Conservation (phyloP, 2,888 invertebrate species). For the Antheraea assamensis region DNA sequence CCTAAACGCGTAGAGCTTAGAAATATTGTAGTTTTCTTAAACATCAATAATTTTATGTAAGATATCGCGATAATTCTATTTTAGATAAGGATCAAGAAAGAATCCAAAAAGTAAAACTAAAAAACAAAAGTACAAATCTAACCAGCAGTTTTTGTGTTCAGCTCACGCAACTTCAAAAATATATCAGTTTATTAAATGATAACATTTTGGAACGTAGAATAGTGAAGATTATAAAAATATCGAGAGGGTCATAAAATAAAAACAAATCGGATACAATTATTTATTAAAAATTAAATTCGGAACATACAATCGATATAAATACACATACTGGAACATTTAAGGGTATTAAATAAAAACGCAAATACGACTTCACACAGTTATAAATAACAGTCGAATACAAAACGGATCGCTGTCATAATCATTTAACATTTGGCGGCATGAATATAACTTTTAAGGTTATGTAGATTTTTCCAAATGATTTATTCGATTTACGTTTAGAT, state of each 20-base stretch:
- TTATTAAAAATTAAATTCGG: slow-evolving; percentile 66
- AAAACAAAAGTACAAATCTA: too few species aligned
- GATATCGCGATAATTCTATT: too few species aligned
- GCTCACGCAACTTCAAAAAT: too few species aligned
- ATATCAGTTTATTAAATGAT: too few species aligned
- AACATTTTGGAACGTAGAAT: too few species aligned
- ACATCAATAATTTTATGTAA: too few species aligned
- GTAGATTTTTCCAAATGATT: neutral
- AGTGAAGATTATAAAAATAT: neutral
- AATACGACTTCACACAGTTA: slow-evolving; percentile 24
- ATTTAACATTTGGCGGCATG: neutral
- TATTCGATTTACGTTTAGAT: neutral
- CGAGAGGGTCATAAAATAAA: slow-evolving; percentile 24
- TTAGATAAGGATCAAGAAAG: too few species aligned
- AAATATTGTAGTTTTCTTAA: too few species aligned
- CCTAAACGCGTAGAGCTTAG: too few species aligned
- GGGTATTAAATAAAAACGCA: slow-evolving; percentile 30
- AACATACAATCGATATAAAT: slow-evolving; percentile 60
- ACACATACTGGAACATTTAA: slow-evolving; percentile 48
- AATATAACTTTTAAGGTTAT: neutral
- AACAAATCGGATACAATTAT: slow-evolving; percentile 54
- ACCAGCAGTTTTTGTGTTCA: too few species aligned
- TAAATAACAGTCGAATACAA: slow-evolving; percentile 28
- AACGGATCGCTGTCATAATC: neutral
- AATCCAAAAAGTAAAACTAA: too few species aligned